These are phyloP conservation scores for Zaprionus capensis DNA, from an alignment of 1,140 invertebrate species.

Conservation along the genomic window DNA sequence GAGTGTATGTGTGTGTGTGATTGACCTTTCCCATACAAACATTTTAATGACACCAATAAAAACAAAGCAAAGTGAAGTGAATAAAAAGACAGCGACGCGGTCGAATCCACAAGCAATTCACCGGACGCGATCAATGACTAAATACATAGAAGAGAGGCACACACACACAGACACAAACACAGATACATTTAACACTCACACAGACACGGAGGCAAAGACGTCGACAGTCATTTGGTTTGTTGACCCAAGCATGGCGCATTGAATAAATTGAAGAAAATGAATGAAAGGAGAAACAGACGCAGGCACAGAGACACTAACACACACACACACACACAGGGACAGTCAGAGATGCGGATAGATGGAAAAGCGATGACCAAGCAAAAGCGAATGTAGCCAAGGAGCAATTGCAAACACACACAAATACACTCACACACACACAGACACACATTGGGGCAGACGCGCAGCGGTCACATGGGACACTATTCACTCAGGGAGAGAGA, in stretches of 20 bases:
- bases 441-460: constrained; percentile 10
- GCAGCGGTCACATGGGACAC: constrained; percentile 54
- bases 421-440: constrained; percentile 3
- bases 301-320: constrained; percentile 7
- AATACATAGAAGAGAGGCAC: constrained; percentile 42
- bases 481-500: constrained; percentile 39
- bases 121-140: constrained; percentile 74
- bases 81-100: constrained; percentile 24
- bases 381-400: constrained; percentile 44
- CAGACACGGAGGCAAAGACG: constrained; percentile 5
- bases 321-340: constrained; percentile 1
- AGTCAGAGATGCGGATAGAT: constrained; percentile 22
- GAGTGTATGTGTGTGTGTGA: constrained; percentile 30
- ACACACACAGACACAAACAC: constrained; percentile 5
- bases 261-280: constrained; percentile 62
- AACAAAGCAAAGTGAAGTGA: constrained; percentile 55
- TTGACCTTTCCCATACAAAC: constrained; percentile 70
- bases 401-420: constrained; percentile 20
- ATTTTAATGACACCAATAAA: constrained; percentile 74
- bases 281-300: constrained; percentile 47
- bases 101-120: constrained; percentile 42
- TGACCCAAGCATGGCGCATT: constrained; percentile 63
- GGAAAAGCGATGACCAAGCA: constrained; percentile 42
- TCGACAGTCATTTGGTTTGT: constrained; percentile 67
- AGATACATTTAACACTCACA: constrained; percentile 14